Evolutionary conservation across 2,113 vertebrate genomes (phyloP), one percentile per base, ranked within the genome.

Genomic region (Paratilapia polleni): DNA sequence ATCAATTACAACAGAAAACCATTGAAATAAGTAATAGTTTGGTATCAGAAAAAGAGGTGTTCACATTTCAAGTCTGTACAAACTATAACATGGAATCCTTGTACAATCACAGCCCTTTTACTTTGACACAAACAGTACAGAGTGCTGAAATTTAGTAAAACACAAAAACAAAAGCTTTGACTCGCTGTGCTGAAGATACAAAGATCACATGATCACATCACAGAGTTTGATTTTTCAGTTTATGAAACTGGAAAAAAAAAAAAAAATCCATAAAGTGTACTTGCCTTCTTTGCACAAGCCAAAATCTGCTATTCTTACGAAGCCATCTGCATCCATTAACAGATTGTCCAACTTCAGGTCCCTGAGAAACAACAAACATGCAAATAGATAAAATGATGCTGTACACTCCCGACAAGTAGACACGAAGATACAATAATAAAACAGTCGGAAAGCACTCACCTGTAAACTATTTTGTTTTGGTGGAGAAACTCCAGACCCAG

Each of bases 201-300:
- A 0, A 73, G 10, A 73, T 49, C 15, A 15, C 47, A 49, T 26
- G 10, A 73, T 49, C 15, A 15, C 47, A 49, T 26, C 6, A 73
- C 19, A 3, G 4, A 1, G 10, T 0, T 70, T 31, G 24, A 52
- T 31, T 52, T 73, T 52, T 73, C 31, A 26, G 15, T 9, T 10
- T 76, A 24, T 43, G n/a, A n/a, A 81, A 57, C 6, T 12, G 24
- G n/a, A n/a, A n/a, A 56, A 47, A 43, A 3, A 4, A 15, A 8
- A 28, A 4, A 52, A 10, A 38, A 22, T 19, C 2, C 9, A 41
- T 1, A 5, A 17, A 28, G 15, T 20, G 61, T 0, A 52, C 93
- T 93, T 91, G 98, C 98, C 98, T 96, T 99, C 98, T 92, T 99
- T 99, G 87, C 98, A 99, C 38, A 99, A 94, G 22, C 98, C 98